Conservation (phyloP, 2,797 vertebrate genomes). For the Trichosurus vulpecula region DNA sequence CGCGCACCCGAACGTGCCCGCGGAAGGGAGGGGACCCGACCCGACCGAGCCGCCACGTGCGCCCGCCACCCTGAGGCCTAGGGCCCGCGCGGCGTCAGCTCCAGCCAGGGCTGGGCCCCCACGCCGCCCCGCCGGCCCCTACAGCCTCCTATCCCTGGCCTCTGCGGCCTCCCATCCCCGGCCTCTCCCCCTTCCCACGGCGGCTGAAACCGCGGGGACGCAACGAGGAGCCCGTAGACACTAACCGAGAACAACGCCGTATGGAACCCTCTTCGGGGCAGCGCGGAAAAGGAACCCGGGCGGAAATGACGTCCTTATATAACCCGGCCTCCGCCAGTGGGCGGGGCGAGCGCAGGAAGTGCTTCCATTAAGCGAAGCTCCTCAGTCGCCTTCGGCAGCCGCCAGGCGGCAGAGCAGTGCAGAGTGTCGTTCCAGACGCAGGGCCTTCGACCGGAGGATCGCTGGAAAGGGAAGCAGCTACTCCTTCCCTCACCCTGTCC, state of each 20-base stretch:
- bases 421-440: too few relatives aligned
- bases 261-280: not conserved
- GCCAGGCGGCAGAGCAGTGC: accelerated
- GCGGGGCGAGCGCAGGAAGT: not conserved
- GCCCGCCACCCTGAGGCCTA: accelerated
- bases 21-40: not conserved
- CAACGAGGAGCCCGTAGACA: accelerated
- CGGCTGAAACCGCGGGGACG: too few relatives aligned
- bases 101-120: not conserved
- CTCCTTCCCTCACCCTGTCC: not conserved
- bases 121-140: not conserved
- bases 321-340: conserved; percentile 37
- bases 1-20: accelerated
- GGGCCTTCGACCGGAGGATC: too few relatives aligned
- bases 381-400: accelerated
- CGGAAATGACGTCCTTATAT: conserved; percentile 29
- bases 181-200: not conserved
- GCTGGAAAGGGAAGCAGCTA: not conserved
- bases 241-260: conserved; percentile 85
- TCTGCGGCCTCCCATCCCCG: not conserved
- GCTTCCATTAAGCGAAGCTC: not conserved
- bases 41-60: accelerated
- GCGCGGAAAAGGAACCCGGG: conserved; percentile 42
- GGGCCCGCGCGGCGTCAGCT: not conserved
- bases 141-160: not conserved